phyloP scores from a whole-genome alignment of 2,113 vertebrate genomes.

The Vulpes vulpes region DNA sequence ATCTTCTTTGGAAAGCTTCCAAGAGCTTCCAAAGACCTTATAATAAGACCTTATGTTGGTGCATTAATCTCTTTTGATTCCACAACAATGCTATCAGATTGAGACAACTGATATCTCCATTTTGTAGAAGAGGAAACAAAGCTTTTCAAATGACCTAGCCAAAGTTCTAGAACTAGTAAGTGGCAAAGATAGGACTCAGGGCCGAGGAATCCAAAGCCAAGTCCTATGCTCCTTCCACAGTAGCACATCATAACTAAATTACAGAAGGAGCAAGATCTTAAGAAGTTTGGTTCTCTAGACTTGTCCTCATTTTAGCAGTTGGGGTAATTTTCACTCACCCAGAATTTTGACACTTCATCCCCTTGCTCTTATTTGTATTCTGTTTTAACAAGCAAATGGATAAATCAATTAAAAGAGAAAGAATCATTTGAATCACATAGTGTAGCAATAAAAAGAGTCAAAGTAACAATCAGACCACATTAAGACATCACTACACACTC shows the following conservation, averaged over 20 bases:
- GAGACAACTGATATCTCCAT: background rate
- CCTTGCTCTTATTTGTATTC: background rate
- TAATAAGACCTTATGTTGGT: background rate
- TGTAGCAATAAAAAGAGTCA: background rate
- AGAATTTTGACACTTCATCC: background rate
- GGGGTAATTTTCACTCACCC: background rate
- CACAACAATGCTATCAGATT: background rate
- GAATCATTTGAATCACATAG: background rate
- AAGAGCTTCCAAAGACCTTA: constrained; percentile 38
- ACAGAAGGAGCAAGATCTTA: background rate
- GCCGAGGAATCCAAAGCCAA: background rate
- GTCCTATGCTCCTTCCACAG: background rate
- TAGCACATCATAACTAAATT: background rate
- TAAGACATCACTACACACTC: background rate
- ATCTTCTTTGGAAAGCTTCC: background rate
- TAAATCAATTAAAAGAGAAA: background rate
- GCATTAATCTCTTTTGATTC: constrained; percentile 24
- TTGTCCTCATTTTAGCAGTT: background rate
- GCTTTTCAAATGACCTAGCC: background rate
- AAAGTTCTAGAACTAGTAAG: background rate
- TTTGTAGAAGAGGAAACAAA: constrained; percentile 41
- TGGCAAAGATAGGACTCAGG: background rate
- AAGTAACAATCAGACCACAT: background rate
- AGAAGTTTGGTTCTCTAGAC: background rate
- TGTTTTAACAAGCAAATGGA: background rate